A percentile compares a stretch with the other conserved stretches of the same genome.
Evolutionary conservation across 2,888 invertebrate genomes (phyloP).

Genomic region (Tetanocera ferruginea): DNA sequence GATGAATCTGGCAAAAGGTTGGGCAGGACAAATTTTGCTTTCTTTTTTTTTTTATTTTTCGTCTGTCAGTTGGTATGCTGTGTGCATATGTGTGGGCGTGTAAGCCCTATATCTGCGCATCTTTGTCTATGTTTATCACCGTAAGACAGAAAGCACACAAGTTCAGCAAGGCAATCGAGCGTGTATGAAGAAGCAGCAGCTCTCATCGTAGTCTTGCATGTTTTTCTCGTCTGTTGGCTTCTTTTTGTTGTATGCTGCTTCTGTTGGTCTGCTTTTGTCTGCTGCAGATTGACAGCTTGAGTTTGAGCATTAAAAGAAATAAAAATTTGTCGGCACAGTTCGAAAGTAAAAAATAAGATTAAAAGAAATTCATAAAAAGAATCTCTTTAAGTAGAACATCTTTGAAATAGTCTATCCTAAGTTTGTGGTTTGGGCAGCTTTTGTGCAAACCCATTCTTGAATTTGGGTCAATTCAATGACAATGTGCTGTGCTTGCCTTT

Average conservation of each 20-base stretch:
- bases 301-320: background rate
- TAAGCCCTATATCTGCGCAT: background rate
- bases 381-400: background rate
- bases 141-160: background rate
- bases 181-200: background rate
- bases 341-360: background rate
- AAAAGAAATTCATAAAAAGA: background rate
- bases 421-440: too few relatives aligned
- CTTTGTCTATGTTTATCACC: background rate
- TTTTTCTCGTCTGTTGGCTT: background rate
- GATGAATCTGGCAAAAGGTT: slow-evolving; percentile 46
- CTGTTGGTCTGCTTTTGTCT: background rate
- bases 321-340: background rate
- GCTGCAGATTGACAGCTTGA: slow-evolving; percentile 22
- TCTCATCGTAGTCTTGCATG: background rate
- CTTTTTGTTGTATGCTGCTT: background rate
- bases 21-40: background rate
- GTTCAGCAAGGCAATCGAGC: slow-evolving; percentile 21
- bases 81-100: background rate
- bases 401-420: too few relatives aligned
- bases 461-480: too few relatives aligned
- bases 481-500: too few relatives aligned
- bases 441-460: too few relatives aligned
- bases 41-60: background rate
- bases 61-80: background rate